Conservation (phyloP, 2,888 invertebrate genomes). For the Drosophila anomelani region DNA sequence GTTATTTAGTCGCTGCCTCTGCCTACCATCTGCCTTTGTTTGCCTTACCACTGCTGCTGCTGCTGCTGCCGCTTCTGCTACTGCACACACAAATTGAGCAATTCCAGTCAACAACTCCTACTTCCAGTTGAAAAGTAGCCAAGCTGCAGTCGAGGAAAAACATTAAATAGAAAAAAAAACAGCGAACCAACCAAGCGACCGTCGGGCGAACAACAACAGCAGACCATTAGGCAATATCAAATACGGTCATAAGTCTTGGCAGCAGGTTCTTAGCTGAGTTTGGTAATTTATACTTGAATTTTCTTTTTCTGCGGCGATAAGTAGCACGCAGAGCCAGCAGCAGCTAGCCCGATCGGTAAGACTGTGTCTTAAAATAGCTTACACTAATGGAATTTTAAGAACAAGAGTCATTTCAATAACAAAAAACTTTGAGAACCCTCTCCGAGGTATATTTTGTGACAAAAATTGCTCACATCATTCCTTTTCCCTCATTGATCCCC, state of each 20-base stretch:
- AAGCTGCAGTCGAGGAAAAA: constrained; percentile 64
- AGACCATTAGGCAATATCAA: constrained; percentile 72
- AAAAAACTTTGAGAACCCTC: not conserved
- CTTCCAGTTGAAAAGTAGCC: constrained; percentile 77
- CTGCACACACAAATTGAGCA: constrained; percentile 78
- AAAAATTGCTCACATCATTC: not conserved
- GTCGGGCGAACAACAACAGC: constrained; percentile 42
- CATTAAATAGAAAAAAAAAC: constrained; percentile 64
- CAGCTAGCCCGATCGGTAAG: constrained; percentile 19
- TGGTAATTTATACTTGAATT: constrained; percentile 67
- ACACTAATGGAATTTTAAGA: not conserved
- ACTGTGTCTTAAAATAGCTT: constrained; percentile 11
- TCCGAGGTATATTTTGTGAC: not conserved
- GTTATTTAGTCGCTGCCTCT: constrained; percentile 52
- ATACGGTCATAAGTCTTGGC: constrained; percentile 74
- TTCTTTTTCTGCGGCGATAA: constrained; percentile 41
- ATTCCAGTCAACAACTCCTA: constrained; percentile 80
- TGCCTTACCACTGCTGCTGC: constrained; percentile 24
- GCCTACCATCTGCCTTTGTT: constrained; percentile 35
- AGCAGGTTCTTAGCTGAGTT: constrained; percentile 76
- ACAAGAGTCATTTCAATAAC: not conserved
- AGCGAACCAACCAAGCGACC: constrained; percentile 30
- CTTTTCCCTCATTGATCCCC: constrained; percentile 2
- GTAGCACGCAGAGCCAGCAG: constrained; percentile 41
- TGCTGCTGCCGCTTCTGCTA: constrained; percentile 37